Base-by-base conservation (phyloP, 2,797 vertebrate species). In the Tapera naevia region DNA sequence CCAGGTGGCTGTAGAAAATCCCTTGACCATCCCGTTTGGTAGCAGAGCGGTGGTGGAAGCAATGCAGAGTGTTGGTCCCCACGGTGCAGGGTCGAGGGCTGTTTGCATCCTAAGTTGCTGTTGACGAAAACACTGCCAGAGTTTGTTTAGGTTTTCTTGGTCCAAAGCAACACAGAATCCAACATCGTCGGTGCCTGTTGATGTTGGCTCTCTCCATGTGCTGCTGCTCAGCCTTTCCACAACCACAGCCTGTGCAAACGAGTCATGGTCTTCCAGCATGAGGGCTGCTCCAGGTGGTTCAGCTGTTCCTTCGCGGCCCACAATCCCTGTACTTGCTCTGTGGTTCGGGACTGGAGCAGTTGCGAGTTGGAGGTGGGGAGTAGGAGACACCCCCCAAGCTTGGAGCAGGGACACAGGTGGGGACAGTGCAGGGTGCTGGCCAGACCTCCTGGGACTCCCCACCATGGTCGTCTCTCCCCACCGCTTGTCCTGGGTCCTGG, bases 391-490 rank as follows among this genome's bases (percentile, higher is more conserved):
- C n/a, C 56, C 56, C 54, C 0, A 0, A 51, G 28, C 48, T 37
- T 2, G 0, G 15, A 3, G 13, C 39, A 51, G 2, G 0, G 76
- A 69, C 35, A 21, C 8, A 27, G 24, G 15, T 0, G 1, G 43
- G 50, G n/a, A 11, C 28, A 30, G 58, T 4, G 1, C 15, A 6
- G 45, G 45, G 27, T 13, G 41, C 2, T 4, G 71, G 37, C 5
- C 33, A 27, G 67, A 61, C 5, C 50, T 41, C 67, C 41, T 6
- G 37, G 22, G 33, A 16, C 66, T 61, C 89, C 30, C 39, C 28
- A 7, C 23, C 1, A 0, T 0, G 0, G 8, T 35, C 2, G 0
- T 22, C 50, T 80, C 22, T 53, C 33, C 28, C 12, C 22, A 5
- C 35, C 0, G 2, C 67, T 72, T 19, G 45, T 60, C 64, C 50